Evolutionary conservation across 2,888 invertebrate genomes (phyloP), one percentile per base, ranked within the genome.

Genomic region (Cosmorhoe ocellata): DNA sequence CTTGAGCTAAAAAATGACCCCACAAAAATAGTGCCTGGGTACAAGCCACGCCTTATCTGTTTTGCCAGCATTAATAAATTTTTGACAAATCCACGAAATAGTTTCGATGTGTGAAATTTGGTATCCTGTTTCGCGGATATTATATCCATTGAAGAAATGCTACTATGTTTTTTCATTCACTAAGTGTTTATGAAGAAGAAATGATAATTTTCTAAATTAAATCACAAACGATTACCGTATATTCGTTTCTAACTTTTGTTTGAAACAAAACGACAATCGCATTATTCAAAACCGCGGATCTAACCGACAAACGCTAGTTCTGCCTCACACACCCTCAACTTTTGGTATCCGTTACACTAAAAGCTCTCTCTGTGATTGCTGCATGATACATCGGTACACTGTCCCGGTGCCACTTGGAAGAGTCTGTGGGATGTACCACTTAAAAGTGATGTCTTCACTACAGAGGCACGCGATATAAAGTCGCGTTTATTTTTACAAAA

Each of bases 291-390:
- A 24, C 40, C 30, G 26, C 38, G 50, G 51, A 59, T 61, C 47
- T 48, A 55, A 62, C 64, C 59, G 60, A 50, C 53, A 58, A 56
- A 58, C 57, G 55, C 46, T 40, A 40, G 51, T 61, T 61, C 58
- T 40, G 34, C 36, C 34, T 38, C 43, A 64, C 63, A 63, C 61
- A 61, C 50, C 66, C 53, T 61, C 66, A 80, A 79, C 69, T 81
- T 79, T 74, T 51, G 61, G 73, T 57, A 63, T 66, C 67, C 56
- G 52, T 39, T 36, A 31, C 56, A 61, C 71, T 77, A 74, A 82
- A 79, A 81, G 81, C 83, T 81, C 74, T 83, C 76, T 70, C 76
- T 79, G 74, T 79, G 81, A 83, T 83, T 82, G 82, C 79, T 61
- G 68, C 68, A 67, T 70, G 65, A 66, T 70, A 74, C 69, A 66